These are phyloP conservation scores for Nesoenas mayeri DNA, from an alignment of 2,113 vertebrate species.

Conservation along the genomic window DNA sequence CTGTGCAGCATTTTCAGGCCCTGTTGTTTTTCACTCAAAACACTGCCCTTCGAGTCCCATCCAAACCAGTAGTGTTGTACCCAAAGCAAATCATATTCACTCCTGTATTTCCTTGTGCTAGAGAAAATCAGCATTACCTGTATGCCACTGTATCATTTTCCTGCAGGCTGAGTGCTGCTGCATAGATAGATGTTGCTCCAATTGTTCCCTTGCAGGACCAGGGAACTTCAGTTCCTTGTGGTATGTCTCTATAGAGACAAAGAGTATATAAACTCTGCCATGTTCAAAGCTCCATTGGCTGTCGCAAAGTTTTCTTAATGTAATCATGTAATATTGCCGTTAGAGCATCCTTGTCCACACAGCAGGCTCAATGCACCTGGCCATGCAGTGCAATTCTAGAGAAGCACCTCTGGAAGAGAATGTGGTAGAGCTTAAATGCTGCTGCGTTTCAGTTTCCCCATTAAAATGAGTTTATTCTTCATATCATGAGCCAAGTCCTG, in stretches of 20 bases:
- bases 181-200: not conserved
- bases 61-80: not conserved
- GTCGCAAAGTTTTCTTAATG: not conserved
- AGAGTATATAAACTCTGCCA: not conserved
- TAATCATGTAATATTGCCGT: not conserved
- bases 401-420: conserved; percentile 26
- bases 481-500: not conserved
- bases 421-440: not conserved
- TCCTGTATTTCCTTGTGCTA: not conserved
- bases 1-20: not conserved
- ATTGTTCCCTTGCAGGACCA: not conserved
- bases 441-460: not conserved
- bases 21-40: not conserved
- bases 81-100: not conserved
- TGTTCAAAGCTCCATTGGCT: not conserved
- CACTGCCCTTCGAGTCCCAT: not conserved
- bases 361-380: conserved; percentile 22
- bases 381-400: not conserved
- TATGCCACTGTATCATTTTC: not conserved
- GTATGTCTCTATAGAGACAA: not conserved
- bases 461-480: conserved; percentile 21
- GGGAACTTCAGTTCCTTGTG: not conserved
- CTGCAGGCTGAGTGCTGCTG: not conserved
- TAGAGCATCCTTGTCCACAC: not conserved
- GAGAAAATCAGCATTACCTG: not conserved